Percentiles rank a stretch among this genome's conserved stretches.
phyloP scores from a whole-genome alignment of 2,888 invertebrate species.

The Nomada fucata region DNA sequence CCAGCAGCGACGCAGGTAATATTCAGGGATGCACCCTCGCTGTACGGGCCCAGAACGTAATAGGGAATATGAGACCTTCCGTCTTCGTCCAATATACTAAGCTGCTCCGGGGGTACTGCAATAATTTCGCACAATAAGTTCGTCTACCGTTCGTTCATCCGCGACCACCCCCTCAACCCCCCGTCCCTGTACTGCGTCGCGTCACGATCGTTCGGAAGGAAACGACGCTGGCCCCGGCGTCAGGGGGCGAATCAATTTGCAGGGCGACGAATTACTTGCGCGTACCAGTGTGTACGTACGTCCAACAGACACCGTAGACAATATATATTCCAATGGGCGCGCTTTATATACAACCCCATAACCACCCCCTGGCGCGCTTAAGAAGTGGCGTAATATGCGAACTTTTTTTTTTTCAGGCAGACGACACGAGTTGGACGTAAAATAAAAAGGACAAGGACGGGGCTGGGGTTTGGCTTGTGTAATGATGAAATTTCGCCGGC shows the following conservation, averaged over 20 bases:
- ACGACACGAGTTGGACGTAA: constrained; percentile 3
- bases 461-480: background rate
- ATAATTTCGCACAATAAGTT: constrained; percentile 70
- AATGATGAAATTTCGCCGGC: background rate
- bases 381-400: constrained; percentile 25
- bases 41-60: constrained; percentile 93
- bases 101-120: constrained; percentile 92
- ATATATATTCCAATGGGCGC: background rate
- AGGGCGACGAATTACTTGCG: constrained; percentile 50
- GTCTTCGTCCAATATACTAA: constrained; percentile 92
- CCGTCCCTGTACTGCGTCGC: background rate
- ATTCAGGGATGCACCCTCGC: constrained; percentile 92
- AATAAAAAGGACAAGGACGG: background rate
- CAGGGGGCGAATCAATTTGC: constrained; percentile 63
- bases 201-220: background rate
- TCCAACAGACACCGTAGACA: background rate
- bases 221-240: background rate
- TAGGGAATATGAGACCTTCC: constrained; percentile 89
- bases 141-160: constrained; percentile 2
- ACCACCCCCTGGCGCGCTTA: constrained; percentile 20
- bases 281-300: background rate
- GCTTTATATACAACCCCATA: constrained; percentile 33
- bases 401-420: constrained; percentile 45
- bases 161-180: background rate
- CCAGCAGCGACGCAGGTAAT: constrained; percentile 94